Base-by-base conservation (phyloP, 1,140 invertebrate genomes). In the Euborellia annulipes region DNA sequence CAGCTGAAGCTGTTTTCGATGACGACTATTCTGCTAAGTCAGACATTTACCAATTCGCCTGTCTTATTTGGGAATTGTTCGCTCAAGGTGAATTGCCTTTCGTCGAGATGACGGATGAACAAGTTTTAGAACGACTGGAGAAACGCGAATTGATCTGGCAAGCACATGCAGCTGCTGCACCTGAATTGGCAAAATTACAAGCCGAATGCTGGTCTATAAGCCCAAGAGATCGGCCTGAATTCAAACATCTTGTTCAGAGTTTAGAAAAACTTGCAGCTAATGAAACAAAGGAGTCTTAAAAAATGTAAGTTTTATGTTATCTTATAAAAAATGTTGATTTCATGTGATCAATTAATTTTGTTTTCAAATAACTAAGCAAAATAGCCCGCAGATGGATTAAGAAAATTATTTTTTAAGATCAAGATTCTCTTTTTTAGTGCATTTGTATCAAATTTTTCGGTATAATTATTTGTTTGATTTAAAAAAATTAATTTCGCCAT, bases 21-120 rank as follows among this genome's bases (percentile, higher is more conserved):
- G 86, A 90, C 51, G 87, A 91, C 51, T 93, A 84, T 59, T 91
- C 89, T 1, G 86, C 83, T 3, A 90, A 94, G 59, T 92, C 87
- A 59, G 92, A 96, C 62, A 85, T 94, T 0, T 97, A 89, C 68
- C 82, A 88, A 48, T 95, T 82, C 59, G 88, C 82, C 0, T 84
- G 84, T 13, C 68, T 93, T 1, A 73, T 89, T 19, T 95, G 88
- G 87, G 92, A 97, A 63, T 76, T 92, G 14, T 88, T 89, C 60
- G 77, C 81, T 45, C 79, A 85, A 60, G 90, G 85, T 0, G 80
- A 86, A 53, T 63, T 90, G 36, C 92, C 91, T 0, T 89, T 90
- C 55, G 73, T 76, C 8, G 82, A 86, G 50, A 65, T 85, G 43
- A 79, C 75, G 54, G 85, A 90, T 56, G 80, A 80, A 37, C 76